A percentile compares a stretch with the other conserved stretches of the same genome.
phyloP scores from a whole-genome alignment of 1,140 invertebrate species.

The Ostrea denselamellosa region DNA sequence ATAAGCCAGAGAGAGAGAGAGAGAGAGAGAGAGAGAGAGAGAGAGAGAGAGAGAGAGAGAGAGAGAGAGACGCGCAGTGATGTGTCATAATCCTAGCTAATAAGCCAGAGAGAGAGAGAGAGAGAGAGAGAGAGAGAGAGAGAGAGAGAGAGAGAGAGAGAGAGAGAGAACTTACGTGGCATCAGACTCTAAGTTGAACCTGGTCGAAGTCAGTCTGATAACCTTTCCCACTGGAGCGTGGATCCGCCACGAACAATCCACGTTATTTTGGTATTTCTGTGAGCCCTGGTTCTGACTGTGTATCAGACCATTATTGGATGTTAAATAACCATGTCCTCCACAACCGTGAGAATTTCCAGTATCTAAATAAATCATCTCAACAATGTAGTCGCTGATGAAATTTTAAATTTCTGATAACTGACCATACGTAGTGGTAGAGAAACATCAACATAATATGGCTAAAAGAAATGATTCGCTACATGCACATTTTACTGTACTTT shows the following conservation, averaged over 20 bases:
- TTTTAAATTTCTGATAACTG: neutral
- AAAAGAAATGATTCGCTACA: neutral
- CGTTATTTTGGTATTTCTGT: slow-evolving; percentile 39
- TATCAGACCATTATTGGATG: slow-evolving; percentile 42
- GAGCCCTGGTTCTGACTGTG: neutral
- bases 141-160: neutral
- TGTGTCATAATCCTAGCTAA: no score
- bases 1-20: no score
- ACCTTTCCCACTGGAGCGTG: slow-evolving; percentile 46
- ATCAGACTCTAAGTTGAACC: slow-evolving; percentile 35
- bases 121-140: no score
- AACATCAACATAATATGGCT: neutral
- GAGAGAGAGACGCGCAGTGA: neutral
- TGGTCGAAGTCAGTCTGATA: slow-evolving; percentile 30
- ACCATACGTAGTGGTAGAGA: neutral
- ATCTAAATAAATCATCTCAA: neutral
- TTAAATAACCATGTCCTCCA: slow-evolving; percentile 35
- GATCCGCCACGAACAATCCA: slow-evolving; percentile 48
- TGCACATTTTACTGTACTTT: neutral
- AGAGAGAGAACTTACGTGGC: neutral
- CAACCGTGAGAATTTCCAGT: slow-evolving; percentile 39
- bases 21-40: no score
- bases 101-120: no score
- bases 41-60: neutral
- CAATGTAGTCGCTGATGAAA: neutral